Conservation (phyloP, 2,888 invertebrate genomes). For the Parnassius orleans region DNA sequence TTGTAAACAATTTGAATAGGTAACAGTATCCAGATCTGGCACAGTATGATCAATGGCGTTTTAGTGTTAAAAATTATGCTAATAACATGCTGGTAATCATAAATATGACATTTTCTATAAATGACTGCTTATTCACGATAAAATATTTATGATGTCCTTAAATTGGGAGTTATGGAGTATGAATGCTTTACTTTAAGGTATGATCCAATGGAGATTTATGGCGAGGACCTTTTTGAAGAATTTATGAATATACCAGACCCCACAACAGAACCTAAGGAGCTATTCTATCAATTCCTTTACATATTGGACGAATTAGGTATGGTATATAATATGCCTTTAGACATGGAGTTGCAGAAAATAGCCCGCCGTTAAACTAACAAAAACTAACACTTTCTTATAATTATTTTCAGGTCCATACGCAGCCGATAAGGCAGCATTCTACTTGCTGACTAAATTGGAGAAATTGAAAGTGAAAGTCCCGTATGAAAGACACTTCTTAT, state of each 20-base stretch:
- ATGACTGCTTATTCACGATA: too few relatives aligned
- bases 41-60: too few relatives aligned
- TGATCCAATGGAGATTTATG: constrained; percentile 81
- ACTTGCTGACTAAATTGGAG: constrained; percentile 88
- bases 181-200: constrained; percentile 51
- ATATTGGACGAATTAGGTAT: constrained; percentile 86
- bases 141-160: too few relatives aligned
- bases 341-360: too few relatives aligned
- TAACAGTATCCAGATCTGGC: too few relatives aligned
- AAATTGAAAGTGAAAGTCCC: constrained; percentile 93
- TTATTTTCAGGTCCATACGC: constrained; percentile 89
- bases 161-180: too few relatives aligned
- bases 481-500: constrained; percentile 92
- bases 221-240: constrained; percentile 87
- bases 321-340: constrained; percentile 10
- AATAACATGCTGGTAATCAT: too few relatives aligned
- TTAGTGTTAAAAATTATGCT: too few relatives aligned
- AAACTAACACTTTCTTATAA: constrained; percentile 9
- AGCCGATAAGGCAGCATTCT: constrained; percentile 91
- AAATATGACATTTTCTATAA: too few relatives aligned
- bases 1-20: too few relatives aligned
- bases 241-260: constrained; percentile 90
- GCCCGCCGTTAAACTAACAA: too few relatives aligned
- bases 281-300: constrained; percentile 85
- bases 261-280: constrained; percentile 86